Evolutionary conservation across 1,140 invertebrate genomes (phyloP).

Genomic region (Drosophila mojavensis): DNA sequence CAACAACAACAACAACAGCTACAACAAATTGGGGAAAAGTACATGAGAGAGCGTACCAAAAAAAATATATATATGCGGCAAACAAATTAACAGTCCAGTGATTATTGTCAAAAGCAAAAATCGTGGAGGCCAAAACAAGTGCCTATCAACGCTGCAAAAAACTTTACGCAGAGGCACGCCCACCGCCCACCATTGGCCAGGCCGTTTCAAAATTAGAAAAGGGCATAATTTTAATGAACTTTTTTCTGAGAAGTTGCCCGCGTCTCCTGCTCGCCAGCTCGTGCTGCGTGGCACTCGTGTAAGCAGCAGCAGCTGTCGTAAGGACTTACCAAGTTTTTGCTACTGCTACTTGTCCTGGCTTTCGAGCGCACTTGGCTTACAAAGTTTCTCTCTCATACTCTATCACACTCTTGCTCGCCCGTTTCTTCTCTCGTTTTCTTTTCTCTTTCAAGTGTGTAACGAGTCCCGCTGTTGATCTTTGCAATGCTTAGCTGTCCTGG

Average conservation of each 20-base stretch:
- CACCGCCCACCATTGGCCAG: neutral
- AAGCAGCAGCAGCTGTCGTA: slow-evolving; percentile 74
- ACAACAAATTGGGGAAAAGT: slow-evolving; percentile 18
- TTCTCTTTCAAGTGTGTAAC: neutral
- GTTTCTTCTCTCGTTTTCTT: no score
- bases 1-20: slow-evolving; percentile 1
- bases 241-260: slow-evolving; percentile 53
- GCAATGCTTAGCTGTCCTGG: slow-evolving; percentile 11
- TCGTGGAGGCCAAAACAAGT: slow-evolving; percentile 73
- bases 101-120: slow-evolving; percentile 81
- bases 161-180: slow-evolving; percentile 10
- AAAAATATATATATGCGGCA: slow-evolving; percentile 44
- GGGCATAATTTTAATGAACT: slow-evolving; percentile 83
- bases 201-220: slow-evolving; percentile 74
- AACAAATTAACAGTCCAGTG: slow-evolving; percentile 81
- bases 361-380: slow-evolving; percentile 40
- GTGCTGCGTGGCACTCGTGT: slow-evolving; percentile 43
- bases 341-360: slow-evolving; percentile 59
- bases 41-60: slow-evolving; percentile 23
- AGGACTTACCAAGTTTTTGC: slow-evolving; percentile 72
- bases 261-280: neutral
- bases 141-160: slow-evolving; percentile 58
- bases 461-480: slow-evolving; percentile 13
- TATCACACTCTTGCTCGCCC: neutral
- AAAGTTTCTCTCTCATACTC: slow-evolving; percentile 20